Evolutionary conservation across 2,113 vertebrate genomes (phyloP).

Genomic region (Chaenogobius annularis): DNA sequence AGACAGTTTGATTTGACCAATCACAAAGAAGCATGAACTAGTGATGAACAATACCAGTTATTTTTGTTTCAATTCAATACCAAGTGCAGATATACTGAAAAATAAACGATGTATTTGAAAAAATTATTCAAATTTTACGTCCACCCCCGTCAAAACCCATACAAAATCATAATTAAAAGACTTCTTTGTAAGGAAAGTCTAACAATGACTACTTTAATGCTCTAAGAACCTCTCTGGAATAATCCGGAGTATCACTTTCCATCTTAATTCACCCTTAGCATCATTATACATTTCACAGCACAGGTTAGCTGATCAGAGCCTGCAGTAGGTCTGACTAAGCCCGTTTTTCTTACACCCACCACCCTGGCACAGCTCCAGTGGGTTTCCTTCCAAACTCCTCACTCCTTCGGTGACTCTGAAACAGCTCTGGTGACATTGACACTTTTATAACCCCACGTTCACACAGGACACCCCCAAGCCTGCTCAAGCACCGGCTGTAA

Average conservation of each 20-base stretch:
- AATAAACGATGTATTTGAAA: no score
- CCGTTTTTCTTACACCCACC: slow-evolving; percentile 52
- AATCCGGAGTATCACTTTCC: background rate
- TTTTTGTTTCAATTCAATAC: no score
- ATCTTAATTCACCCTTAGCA: slow-evolving; percentile 33
- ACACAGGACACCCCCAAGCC: slow-evolving; percentile 30
- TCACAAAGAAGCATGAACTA: no score
- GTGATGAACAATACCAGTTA: no score
- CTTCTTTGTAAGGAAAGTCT: no score
- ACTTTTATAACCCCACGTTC: slow-evolving; percentile 48
- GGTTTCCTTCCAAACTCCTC: slow-evolving; percentile 56
- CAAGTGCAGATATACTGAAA: no score
- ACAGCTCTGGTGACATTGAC: slow-evolving; percentile 64
- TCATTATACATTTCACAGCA: slow-evolving; percentile 50
- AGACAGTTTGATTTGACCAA: no score
- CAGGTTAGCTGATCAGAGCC: slow-evolving; percentile 53
- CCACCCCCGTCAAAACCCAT: no score
- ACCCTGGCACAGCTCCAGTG: slow-evolving; percentile 54
- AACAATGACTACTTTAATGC: no score
- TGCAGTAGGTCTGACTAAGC: slow-evolving; percentile 60
- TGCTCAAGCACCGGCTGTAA: background rate
- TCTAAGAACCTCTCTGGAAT: no score
- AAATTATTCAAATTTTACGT: no score
- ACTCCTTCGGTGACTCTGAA: slow-evolving; percentile 49
- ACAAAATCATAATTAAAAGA: no score